These are phyloP conservation scores for Lipophrys pholis DNA, from an alignment of 2,113 vertebrate species.

Conservation along the genomic window DNA sequence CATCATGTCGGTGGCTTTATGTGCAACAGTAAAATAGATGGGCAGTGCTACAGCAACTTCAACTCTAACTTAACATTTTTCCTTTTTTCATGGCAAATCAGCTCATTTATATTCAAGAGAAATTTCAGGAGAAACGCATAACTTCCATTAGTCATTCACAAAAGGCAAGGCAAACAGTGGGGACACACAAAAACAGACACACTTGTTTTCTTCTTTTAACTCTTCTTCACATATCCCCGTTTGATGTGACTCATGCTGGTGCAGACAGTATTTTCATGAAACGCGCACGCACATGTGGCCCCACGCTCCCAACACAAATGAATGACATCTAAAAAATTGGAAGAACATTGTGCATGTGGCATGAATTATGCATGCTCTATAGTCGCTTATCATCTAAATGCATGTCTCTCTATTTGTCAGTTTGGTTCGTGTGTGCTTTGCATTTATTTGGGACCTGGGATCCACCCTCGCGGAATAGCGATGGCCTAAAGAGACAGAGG, in stretches of 20 bases:
- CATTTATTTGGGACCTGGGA: conserved; percentile 49
- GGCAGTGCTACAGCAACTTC: conserved; percentile 35
- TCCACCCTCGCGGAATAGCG: conserved; percentile 46
- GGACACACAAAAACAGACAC: too few relatives aligned
- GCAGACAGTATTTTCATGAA: background rate
- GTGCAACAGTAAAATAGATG: conserved; percentile 34
- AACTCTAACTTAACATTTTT: conserved; percentile 18
- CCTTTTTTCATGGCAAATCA: conserved; percentile 40
- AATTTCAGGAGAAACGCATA: conserved; percentile 48
- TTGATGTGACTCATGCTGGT: conserved; percentile 28
- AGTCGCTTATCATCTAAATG: conserved; percentile 62
- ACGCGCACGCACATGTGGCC: background rate
- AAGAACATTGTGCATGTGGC: conserved; percentile 23
- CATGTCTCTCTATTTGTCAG: conserved; percentile 59
- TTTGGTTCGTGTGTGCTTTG: conserved; percentile 50
- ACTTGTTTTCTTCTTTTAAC: background rate
- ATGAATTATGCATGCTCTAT: conserved; percentile 68
- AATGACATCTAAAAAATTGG: conserved; percentile 39
- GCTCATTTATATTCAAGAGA: conserved; percentile 63
- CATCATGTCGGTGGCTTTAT: background rate
- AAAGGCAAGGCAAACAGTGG: conserved; percentile 12
- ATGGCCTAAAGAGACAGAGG: conserved; percentile 29
- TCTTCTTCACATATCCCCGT: conserved; percentile 2
- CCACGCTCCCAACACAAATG: conserved; percentile 27
- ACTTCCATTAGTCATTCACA: conserved; percentile 59